Base-by-base conservation (phyloP, 2,888 invertebrate genomes). In the Cheilosia soror region DNA sequence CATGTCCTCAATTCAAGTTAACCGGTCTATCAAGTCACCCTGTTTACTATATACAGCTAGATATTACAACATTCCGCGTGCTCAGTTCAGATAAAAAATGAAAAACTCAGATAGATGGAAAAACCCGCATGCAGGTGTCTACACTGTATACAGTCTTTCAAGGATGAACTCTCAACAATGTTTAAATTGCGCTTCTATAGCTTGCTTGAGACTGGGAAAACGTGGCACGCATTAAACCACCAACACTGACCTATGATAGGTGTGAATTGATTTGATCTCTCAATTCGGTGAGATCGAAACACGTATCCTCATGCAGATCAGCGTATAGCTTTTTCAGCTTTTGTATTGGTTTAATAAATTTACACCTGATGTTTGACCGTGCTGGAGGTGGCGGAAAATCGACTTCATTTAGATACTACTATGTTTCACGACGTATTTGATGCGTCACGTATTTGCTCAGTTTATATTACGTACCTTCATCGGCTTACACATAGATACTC, bases 231-330 rank as follows among this genome's bases (percentile, higher is more conserved):
- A 20, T 1, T 20, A 20, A 20, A 2, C 9, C 33, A 33, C 33
- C 3, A 33, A 9, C 33, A 3, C 9, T 0, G 33, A 2, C 33
- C n/a, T 13, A 13, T 42, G n/a, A 42, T 13, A 11, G 49, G 11
- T 49, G 49, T 49, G 9, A 49, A 49, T 49, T 49, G 49, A 25
- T 25, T 49, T 20, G 20, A 20, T 49, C 4, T 49, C 49, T 49
- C 20, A 9, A 25, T 49, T 49, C 20, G 9, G 2, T 29, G 13
- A 5, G 13, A 5, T 20, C n/a, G n/a, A n/a, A n/a, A 20, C 20
- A 1, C 20, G 20, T 15, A 6, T 44, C 44, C n/a, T 42, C 42
- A n/a, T 31, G 31, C 2, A 31, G 13, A 44, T 3, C 3, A 11
- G 13, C 4, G 11, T n/a, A 5, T 5, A 15, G 44, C n/a, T 33